These are phyloP conservation scores for Actinemys pallida DNA, from an alignment of 2,113 vertebrate species.

Conservation along the genomic window DNA sequence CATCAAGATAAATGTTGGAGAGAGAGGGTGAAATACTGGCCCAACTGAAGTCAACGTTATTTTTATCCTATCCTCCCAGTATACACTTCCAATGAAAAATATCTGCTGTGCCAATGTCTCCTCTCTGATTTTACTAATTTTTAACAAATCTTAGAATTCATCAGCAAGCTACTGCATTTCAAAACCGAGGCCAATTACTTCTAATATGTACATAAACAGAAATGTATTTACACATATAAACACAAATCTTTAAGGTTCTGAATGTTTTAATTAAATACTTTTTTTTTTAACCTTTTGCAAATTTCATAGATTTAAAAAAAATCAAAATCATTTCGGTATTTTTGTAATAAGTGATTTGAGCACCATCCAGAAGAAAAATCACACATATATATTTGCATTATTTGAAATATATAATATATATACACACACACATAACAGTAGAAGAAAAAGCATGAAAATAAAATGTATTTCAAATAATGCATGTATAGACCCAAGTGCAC, in stretches of 20 bases:
- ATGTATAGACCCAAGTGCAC: neutral
- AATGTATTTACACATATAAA: accelerated
- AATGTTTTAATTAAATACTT: neutral
- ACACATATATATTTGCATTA: too few species aligned
- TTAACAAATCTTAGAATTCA: neutral
- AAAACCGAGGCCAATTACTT: neutral
- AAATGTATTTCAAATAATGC: neutral
- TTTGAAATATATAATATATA: too few species aligned
- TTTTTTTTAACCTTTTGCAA: neutral
- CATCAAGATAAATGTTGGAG: neutral
- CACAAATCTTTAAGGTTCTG: neutral
- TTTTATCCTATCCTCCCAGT: accelerated
- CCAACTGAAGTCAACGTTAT: neutral
- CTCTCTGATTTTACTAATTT: neutral
- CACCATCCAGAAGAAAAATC: neutral
- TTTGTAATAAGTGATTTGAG: neutral
- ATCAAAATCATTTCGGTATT: neutral
- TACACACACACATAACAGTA: too few species aligned
- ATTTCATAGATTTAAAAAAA: neutral
- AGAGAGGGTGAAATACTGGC: neutral
- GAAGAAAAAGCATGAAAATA: neutral
- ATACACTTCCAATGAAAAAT: neutral
- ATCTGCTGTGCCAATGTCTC: neutral
- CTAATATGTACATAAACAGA: neutral
- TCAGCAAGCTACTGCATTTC: neutral